A percentile compares a stretch with the other conserved stretches of the same genome.
Evolutionary conservation across 1,140 invertebrate species (phyloP).

Genomic region (Eulimnadia texana): DNA sequence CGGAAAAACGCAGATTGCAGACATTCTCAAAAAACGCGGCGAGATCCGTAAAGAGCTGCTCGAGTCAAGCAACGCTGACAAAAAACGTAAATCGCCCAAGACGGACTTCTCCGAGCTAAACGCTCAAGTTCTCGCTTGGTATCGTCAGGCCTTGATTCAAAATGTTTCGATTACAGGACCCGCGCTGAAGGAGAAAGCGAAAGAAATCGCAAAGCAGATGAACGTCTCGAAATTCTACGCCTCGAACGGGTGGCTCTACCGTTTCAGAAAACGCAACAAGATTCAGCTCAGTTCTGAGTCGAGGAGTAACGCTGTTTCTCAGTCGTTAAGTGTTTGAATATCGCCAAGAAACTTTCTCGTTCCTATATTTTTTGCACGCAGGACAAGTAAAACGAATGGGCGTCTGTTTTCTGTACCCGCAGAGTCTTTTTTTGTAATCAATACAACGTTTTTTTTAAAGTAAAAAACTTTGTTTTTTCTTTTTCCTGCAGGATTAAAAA

Average conservation of each 20-base stretch:
- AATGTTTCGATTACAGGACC: neutral
- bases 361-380: no score
- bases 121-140: neutral
- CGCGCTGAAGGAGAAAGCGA: neutral
- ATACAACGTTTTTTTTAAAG: no score
- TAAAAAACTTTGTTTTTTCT: no score
- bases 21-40: neutral
- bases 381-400: no score
- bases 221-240: conserved; percentile 1
- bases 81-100: neutral
- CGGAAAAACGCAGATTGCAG: neutral
- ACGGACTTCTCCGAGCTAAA: neutral
- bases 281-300: neutral
- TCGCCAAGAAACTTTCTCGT: no score
- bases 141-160: neutral
- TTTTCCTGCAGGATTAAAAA: no score
- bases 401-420: no score
- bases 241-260: neutral
- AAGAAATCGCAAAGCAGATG: neutral
- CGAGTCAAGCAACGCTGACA: neutral
- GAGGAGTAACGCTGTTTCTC: no score
- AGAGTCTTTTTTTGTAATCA: no score
- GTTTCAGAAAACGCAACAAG: conserved; percentile 1
- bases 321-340: no score
- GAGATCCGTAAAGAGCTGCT: neutral